Percentiles rank a stretch among this genome's conserved stretches.
Evolutionary conservation across 2,797 vertebrate genomes (phyloP).

Genomic region (Mastacembelus armatus): DNA sequence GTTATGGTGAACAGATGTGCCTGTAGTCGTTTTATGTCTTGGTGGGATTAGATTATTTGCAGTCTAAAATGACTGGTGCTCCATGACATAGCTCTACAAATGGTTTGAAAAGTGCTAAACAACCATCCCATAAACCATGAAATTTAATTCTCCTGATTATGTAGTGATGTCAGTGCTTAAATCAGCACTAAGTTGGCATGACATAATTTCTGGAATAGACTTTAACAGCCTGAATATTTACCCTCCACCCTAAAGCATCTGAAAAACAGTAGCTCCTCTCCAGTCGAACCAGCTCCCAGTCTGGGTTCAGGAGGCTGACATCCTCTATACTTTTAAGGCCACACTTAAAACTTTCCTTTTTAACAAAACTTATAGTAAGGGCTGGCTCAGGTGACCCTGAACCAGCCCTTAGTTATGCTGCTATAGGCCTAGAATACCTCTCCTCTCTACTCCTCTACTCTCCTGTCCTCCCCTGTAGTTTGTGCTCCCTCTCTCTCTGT

Average conservation of each 20-base stretch:
- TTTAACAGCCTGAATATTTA: background rate
- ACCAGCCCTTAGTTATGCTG: too few relatives aligned
- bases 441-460: too few relatives aligned
- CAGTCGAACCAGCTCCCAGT: too few relatives aligned
- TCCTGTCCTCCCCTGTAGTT: too few relatives aligned
- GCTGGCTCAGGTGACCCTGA: too few relatives aligned
- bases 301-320: too few relatives aligned
- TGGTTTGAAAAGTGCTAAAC: background rate
- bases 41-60: background rate
- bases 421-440: too few relatives aligned
- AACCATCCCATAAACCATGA: slow-evolving; percentile 17
- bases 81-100: background rate
- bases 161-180: background rate
- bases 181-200: background rate
- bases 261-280: background rate
- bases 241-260: background rate
- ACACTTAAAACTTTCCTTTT: too few relatives aligned
- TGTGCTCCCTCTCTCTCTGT: too few relatives aligned
- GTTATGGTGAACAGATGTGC: slow-evolving; percentile 34
- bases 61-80: background rate
- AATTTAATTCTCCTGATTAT: slow-evolving; percentile 17
- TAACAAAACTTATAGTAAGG: too few relatives aligned
- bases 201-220: background rate
- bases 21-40: slow-evolving; percentile 1
- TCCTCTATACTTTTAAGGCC: too few relatives aligned